Conservation (phyloP, 2,797 vertebrate species). For the Labroides dimidiatus region DNA sequence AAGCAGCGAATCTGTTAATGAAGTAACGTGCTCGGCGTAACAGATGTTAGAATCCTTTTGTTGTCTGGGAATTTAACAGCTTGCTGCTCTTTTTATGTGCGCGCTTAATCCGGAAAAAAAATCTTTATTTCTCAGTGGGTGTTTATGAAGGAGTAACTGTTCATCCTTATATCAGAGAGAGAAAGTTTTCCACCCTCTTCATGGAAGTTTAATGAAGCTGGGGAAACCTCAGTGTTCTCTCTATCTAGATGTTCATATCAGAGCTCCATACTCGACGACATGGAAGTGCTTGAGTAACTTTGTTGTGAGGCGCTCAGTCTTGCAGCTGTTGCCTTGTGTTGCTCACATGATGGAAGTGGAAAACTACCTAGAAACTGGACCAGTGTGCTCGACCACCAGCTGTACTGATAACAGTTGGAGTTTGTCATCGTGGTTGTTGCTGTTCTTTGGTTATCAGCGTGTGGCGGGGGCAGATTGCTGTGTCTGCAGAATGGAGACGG, state of each 20-base stretch:
- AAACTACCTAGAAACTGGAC: slow-evolving; percentile 52
- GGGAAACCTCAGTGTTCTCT: neutral
- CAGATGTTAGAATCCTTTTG: slow-evolving; percentile 49
- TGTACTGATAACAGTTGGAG: slow-evolving; percentile 68
- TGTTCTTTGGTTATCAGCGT: slow-evolving; percentile 54
- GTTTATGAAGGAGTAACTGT: too few relatives aligned
- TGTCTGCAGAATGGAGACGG: slow-evolving; percentile 17
- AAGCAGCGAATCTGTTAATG: slow-evolving; percentile 27
- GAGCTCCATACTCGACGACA: slow-evolving; percentile 30
- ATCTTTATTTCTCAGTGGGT: neutral
- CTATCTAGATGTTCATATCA: neutral
- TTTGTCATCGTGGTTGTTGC: slow-evolving; percentile 65
- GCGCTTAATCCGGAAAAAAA: slow-evolving; percentile 18
- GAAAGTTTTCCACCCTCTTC: too few relatives aligned
- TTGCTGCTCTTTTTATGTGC: slow-evolving; percentile 10
- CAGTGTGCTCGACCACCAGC: slow-evolving; percentile 22
- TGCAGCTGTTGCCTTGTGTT: slow-evolving; percentile 46
- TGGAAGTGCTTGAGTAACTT: slow-evolving; percentile 21
- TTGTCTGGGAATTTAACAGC: slow-evolving; percentile 27
- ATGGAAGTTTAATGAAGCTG: too few relatives aligned
- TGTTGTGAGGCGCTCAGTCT: slow-evolving; percentile 20
- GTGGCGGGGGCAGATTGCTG: slow-evolving; percentile 9
- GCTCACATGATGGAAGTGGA: slow-evolving; percentile 44
- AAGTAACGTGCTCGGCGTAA: slow-evolving; percentile 17
- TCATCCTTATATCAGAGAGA: neutral